phyloP scores from a whole-genome alignment of 2,113 vertebrate genomes.

The Leptobrachium ailaonicum region DNA sequence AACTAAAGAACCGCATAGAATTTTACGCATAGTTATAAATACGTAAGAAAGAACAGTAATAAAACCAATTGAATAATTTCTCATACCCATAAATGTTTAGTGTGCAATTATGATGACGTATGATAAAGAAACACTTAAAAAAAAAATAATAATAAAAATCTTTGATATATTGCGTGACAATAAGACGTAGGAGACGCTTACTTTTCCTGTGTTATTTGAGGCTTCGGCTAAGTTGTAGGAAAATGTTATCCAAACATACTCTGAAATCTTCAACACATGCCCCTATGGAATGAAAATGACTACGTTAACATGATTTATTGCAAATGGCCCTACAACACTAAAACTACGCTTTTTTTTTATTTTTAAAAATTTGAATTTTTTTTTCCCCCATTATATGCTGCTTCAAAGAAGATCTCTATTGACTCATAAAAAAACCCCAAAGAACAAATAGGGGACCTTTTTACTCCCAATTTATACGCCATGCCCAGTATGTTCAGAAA shows the following conservation, averaged over 20 bases:
- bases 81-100: neutral
- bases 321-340: conserved; percentile 76
- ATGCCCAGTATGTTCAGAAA: conserved; percentile 76
- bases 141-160: neutral
- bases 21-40: too few species aligned
- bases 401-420: conserved; percentile 82
- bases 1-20: too few species aligned
- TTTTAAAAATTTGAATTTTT: too few species aligned
- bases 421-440: conserved; percentile 78
- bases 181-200: neutral
- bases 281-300: conserved; percentile 59
- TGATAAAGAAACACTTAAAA: neutral
- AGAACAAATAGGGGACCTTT: conserved; percentile 81
- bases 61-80: neutral
- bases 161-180: neutral
- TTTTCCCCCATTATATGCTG: conserved; percentile 68
- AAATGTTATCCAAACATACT: conserved; percentile 27
- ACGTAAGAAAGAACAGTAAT: too few species aligned
- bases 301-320: conserved; percentile 79
- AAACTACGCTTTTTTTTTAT: conserved; percentile 68
- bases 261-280: conserved; percentile 23
- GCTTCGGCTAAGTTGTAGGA: conserved; percentile 10
- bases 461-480: conserved; percentile 80
- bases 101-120: neutral
- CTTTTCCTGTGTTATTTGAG: neutral